Percentiles rank a stretch among this genome's conserved stretches.
These are phyloP conservation scores for Pollenia angustigena DNA, from an alignment of 2,888 invertebrate species.

Conservation along the genomic window DNA sequence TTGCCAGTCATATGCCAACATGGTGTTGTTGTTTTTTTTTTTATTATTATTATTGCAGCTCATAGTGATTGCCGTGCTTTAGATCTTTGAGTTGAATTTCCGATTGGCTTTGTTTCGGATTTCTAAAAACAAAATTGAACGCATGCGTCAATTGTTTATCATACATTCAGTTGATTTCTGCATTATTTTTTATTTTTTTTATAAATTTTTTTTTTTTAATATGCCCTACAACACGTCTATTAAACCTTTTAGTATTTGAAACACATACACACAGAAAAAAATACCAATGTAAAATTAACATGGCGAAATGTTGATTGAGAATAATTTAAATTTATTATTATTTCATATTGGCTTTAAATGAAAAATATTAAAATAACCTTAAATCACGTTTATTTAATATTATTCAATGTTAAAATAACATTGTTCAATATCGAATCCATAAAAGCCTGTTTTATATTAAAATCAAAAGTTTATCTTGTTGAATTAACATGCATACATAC, in stretches of 20 bases:
- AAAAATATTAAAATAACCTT: too few species aligned
- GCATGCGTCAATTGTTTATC: constrained; percentile 70
- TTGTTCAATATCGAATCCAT: too few species aligned
- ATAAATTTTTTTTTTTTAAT: constrained; percentile 4
- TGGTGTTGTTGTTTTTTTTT: constrained; percentile 22
- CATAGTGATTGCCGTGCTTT: constrained; percentile 42
- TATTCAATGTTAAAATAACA: too few species aligned
- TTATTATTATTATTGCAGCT: constrained; percentile 4
- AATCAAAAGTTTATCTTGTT: too few species aligned
- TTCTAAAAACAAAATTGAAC: constrained; percentile 46
- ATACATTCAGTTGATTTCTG: constrained; percentile 12
- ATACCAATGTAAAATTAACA: too few species aligned
- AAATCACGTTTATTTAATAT: too few species aligned
- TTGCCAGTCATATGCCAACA: constrained; percentile 58
- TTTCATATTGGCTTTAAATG: too few species aligned
- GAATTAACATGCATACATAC: too few species aligned
- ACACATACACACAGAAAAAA: too few species aligned
- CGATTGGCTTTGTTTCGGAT: constrained; percentile 63
- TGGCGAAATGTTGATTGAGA: too few species aligned
- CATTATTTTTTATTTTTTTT: constrained; percentile 15
- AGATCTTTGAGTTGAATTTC: constrained; percentile 64
- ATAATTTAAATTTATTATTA: too few species aligned
- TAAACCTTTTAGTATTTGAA: not conserved
- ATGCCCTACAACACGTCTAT: not conserved
- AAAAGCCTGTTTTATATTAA: too few species aligned